Percentiles rank a stretch among this genome's conserved stretches.
Evolutionary conservation across 1,140 invertebrate genomes (phyloP).

Genomic region (Rhagoletis zephyria): DNA sequence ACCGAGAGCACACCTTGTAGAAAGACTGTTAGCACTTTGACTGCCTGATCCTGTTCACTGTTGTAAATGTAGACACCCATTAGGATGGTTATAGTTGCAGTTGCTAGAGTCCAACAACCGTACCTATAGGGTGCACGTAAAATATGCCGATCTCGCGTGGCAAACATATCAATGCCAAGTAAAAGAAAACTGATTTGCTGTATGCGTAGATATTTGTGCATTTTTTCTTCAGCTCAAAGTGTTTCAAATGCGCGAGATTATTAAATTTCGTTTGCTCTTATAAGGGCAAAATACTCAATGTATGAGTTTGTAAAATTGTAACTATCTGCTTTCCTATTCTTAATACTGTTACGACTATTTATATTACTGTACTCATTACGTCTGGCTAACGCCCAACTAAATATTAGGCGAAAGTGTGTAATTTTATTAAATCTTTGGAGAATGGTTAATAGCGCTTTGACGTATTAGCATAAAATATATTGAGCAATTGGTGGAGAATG

Average conservation of each 20-base stretch:
- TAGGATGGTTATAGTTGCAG: neutral
- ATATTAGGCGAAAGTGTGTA: neutral
- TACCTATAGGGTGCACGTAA: neutral
- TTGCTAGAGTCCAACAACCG: neutral
- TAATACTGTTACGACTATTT: no score
- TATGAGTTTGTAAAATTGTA: no score
- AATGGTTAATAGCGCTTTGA: neutral
- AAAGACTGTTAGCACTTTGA: neutral
- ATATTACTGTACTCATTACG: neutral
- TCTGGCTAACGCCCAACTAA: neutral
- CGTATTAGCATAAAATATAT: neutral
- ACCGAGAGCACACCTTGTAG: constrained; percentile 11
- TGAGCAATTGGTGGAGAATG: neutral
- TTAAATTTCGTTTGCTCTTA: neutral
- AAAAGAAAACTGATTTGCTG: neutral
- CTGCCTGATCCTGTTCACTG: constrained; percentile 8
- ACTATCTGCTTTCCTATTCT: no score
- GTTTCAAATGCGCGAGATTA: neutral
- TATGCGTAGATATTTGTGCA: constrained; percentile 2
- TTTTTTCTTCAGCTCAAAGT: neutral
- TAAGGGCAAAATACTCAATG: neutral
- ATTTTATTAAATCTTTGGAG: neutral
- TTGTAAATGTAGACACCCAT: constrained; percentile 9
- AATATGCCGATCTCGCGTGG: neutral
- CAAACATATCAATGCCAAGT: constrained; percentile 23